These are phyloP conservation scores for Sprattus sprattus DNA, from an alignment of 2,113 vertebrate species.

Conservation along the genomic window DNA sequence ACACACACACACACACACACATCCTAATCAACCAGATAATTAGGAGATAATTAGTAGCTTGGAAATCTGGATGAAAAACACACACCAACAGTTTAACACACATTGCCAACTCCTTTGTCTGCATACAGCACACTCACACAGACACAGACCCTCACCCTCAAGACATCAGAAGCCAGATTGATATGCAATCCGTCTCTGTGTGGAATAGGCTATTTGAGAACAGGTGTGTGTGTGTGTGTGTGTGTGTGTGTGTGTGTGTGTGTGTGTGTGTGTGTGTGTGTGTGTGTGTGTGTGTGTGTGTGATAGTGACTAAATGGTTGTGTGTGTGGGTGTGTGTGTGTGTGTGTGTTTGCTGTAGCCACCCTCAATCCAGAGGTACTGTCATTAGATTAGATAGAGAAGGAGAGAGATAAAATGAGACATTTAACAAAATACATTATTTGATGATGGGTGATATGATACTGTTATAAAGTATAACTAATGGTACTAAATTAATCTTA, in stretches of 20 bases:
- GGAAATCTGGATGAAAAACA: constrained; percentile 50
- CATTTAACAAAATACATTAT: too few species aligned
- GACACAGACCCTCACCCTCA: neutral
- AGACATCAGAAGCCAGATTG: constrained; percentile 40
- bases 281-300: constrained; percentile 3
- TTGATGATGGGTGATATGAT: too few species aligned
- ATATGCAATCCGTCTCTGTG: constrained; percentile 33
- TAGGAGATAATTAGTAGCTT: constrained; percentile 55
- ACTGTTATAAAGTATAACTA: too few species aligned
- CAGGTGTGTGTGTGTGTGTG: neutral
- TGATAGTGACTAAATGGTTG: too few species aligned
- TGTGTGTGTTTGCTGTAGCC: neutral
- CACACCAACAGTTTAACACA: constrained; percentile 34
- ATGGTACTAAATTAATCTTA: too few species aligned
- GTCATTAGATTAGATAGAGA: too few species aligned
- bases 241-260: constrained; percentile 22
- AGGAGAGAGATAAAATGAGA: too few species aligned
- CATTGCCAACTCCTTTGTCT: neutral
- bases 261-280: constrained; percentile 6
- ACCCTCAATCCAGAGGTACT: too few species aligned
- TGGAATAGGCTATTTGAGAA: too few species aligned
- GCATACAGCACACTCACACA: neutral
- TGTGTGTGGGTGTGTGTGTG: constrained; percentile 20
- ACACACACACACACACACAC: constrained; percentile 26
- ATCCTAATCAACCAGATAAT: constrained; percentile 57